These are phyloP conservation scores for Microcebus jonahi DNA, from an alignment of 2,113 vertebrate genomes.

Conservation along the genomic window DNA sequence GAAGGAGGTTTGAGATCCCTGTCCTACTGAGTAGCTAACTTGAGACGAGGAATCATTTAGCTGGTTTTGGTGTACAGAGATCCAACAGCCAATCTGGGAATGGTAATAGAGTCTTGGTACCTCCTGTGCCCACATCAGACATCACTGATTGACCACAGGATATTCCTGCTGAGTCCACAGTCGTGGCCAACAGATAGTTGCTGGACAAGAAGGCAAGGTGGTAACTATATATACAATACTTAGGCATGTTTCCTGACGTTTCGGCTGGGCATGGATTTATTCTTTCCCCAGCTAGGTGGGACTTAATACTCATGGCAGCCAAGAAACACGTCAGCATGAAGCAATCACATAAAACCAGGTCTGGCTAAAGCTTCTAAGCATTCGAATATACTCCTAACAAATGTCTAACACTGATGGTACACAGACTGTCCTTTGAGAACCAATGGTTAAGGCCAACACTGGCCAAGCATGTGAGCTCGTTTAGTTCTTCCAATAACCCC, in stretches of 20 bases:
- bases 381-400: background rate
- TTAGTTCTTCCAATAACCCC: background rate
- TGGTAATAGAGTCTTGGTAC: background rate
- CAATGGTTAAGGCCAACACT: background rate
- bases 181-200: background rate
- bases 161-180: background rate
- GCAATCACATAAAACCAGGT: background rate
- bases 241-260: background rate
- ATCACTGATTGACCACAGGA: background rate
- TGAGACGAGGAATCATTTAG: background rate
- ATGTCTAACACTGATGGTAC: background rate
- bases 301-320: too few relatives aligned
- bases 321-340: background rate
- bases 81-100: background rate
- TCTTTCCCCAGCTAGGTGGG: background rate
- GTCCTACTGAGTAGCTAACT: background rate
- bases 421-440: background rate
- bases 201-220: background rate
- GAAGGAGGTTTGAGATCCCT: background rate
- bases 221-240: too few relatives aligned
- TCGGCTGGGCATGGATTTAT: background rate
- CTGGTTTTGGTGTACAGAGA: background rate
- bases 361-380: background rate
- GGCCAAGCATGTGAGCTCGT: background rate
- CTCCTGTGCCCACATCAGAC: fast-evolving